Conservation (phyloP, 2,797 vertebrate species). For the Sebastes vulpes region DNA sequence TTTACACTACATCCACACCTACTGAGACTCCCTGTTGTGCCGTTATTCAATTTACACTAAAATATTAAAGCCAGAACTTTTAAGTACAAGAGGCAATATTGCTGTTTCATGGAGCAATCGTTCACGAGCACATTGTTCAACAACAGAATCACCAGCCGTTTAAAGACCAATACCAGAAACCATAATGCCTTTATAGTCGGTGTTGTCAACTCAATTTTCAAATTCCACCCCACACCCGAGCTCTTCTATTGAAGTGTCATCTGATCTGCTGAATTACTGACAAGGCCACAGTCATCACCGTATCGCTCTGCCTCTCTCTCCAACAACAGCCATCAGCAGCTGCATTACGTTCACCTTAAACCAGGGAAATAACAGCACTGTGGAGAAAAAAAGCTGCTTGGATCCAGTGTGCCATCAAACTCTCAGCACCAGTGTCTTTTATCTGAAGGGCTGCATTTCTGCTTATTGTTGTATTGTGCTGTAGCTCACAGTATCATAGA, state of each 20-base stretch:
- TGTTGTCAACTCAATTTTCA: constrained; percentile 86
- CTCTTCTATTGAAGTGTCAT: constrained; percentile 83
- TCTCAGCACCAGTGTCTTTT: constrained; percentile 25
- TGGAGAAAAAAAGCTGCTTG: constrained; percentile 25
- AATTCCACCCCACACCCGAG: constrained; percentile 72
- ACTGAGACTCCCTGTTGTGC: constrained; percentile 23
- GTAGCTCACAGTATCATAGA: not conserved
- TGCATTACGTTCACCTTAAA: constrained; percentile 70
- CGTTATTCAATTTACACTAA: constrained; percentile 60
- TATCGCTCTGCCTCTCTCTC: constrained; percentile 63
- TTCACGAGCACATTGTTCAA: constrained; percentile 68
- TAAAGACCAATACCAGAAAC: constrained; percentile 79
- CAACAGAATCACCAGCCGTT: constrained; percentile 73
- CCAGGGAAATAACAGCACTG: constrained; percentile 66
- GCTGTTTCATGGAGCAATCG: constrained; percentile 59
- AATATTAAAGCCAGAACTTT: constrained; percentile 61
- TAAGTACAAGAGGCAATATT: constrained; percentile 59
- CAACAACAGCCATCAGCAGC: constrained; percentile 69
- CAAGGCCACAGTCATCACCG: constrained; percentile 80
- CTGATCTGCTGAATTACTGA: constrained; percentile 84
- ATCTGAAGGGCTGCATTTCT: constrained; percentile 20
- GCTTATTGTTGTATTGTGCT: not conserved
- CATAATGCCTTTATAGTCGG: constrained; percentile 76
- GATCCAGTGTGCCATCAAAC: constrained; percentile 26
- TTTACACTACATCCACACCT: constrained; percentile 49